A percentile compares a stretch with the other conserved stretches of the same genome.
These are phyloP conservation scores for Ailuropoda melanoleuca DNA, from an alignment of 2,113 vertebrate species.

Conservation along the genomic window DNA sequence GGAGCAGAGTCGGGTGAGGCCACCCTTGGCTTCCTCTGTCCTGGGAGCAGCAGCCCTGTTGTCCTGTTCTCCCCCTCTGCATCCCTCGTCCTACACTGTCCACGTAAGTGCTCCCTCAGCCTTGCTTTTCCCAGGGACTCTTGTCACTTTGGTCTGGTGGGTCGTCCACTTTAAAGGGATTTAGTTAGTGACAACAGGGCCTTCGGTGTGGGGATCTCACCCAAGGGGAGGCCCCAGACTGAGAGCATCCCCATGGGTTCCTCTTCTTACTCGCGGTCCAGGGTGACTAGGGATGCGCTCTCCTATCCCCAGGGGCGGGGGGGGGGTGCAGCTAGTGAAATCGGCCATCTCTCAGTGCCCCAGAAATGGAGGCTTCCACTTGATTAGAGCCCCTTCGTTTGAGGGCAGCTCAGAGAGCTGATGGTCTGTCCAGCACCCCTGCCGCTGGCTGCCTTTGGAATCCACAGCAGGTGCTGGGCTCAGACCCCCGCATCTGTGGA, in stretches of 20 bases:
- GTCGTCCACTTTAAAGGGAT: neutral
- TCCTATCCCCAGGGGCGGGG: neutral
- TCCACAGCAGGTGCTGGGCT: neutral
- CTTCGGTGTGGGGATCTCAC: neutral
- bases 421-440: neutral
- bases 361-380: neutral
- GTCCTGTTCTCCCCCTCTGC: neutral
- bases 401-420: neutral
- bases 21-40: neutral
- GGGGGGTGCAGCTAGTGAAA: neutral
- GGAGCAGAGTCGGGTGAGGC: neutral
- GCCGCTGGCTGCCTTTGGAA: neutral
- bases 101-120: neutral
- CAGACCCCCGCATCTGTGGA: fast-evolving
- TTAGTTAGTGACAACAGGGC: neutral
- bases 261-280: neutral
- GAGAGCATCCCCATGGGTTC: neutral
- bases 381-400: neutral
- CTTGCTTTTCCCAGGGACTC: neutral
- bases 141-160: neutral
- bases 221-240: neutral
- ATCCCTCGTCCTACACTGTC: too few species aligned
- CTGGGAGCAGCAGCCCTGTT: neutral
- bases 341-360: neutral
- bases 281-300: neutral